Base-by-base conservation (phyloP, 2,113 vertebrate genomes). In the Sturnira hondurensis region DNA sequence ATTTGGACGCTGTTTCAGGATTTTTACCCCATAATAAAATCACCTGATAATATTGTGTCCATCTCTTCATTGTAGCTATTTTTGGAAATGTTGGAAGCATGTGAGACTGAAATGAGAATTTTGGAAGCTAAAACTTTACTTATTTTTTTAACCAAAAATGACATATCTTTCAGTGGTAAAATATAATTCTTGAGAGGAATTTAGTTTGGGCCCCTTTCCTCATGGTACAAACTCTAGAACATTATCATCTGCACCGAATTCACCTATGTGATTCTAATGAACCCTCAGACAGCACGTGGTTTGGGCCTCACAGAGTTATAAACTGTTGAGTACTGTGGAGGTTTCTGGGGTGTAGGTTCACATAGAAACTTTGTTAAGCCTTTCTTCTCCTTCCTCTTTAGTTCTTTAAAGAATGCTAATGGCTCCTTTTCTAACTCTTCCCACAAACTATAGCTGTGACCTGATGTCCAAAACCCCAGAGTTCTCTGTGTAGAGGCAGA, bases 41-140 rank as follows among this genome's bases (percentile, higher is more conserved):
- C 3, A 12, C 14, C 17, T 5, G 16, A 12, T 19, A 43, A 20
- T 12, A 28, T 11, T 1, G 0, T 2, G 3, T 5, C 9, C 3
- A 14, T 3, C 5, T 41, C 47, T 65, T 45, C 26, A 45, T 0
- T 19, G 13, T 7, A 38, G 20, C 36, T 71, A 2, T 38, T 68
- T 85, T 24, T 9, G 43, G 20, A 77, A 22, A 11, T 58, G 3
- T 41, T 31, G 84, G 52, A 36, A 6, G 31, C 56, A 45, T 20
- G 8, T 20, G 38, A 68, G n/a, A 47, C 7, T 36, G 13, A 41
- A 85, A 61, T 4, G 26, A 63, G 22, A 91, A 63, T 31, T 84
- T 73, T 28, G 0, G 4, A 82, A 14, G 33, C 14, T 38, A 38
- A 9, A 4, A 3, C 56, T 88, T 76, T 45, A 14, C 11, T 65